Conservation (phyloP, 2,888 invertebrate genomes). For the Cryptus armator region DNA sequence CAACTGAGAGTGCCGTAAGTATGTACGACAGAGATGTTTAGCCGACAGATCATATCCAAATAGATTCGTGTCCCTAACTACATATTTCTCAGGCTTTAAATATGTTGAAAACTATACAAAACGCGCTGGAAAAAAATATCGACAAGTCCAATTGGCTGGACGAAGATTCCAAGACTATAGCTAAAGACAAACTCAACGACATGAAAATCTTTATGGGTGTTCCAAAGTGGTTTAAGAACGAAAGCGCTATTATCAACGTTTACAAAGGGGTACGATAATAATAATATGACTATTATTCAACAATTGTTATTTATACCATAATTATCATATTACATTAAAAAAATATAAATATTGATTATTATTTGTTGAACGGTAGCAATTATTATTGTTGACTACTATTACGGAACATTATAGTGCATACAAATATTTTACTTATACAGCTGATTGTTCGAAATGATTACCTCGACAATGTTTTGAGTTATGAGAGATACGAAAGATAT, state of each 20-base stretch:
- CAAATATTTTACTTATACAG: constrained; percentile 24
- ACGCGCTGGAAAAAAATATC: constrained; percentile 86
- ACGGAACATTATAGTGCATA: no score
- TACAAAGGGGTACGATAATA: constrained; percentile 84
- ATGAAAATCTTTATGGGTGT: constrained; percentile 87
- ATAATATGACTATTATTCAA: not conserved
- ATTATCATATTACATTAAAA: no score
- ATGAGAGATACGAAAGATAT: constrained; percentile 45
- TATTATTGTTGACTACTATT: no score
- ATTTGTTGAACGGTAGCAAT: no score
- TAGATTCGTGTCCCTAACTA: not conserved
- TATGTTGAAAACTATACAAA: constrained; percentile 86
- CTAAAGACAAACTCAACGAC: constrained; percentile 85
- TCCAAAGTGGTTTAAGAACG: constrained; percentile 86
- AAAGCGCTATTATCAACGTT: constrained; percentile 85
- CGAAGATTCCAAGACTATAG: constrained; percentile 85
- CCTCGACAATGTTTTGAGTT: constrained; percentile 67
- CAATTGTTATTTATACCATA: no score
- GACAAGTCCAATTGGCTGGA: constrained; percentile 87
- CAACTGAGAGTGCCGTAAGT: constrained; percentile 54
- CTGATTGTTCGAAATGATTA: constrained; percentile 59
- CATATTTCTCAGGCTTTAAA: constrained; percentile 78
- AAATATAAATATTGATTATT: no score
- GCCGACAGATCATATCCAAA: not conserved
- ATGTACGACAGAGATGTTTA: not conserved